Conservation (phyloP, 2,797 vertebrate genomes). For the Danio albolineatus region DNA sequence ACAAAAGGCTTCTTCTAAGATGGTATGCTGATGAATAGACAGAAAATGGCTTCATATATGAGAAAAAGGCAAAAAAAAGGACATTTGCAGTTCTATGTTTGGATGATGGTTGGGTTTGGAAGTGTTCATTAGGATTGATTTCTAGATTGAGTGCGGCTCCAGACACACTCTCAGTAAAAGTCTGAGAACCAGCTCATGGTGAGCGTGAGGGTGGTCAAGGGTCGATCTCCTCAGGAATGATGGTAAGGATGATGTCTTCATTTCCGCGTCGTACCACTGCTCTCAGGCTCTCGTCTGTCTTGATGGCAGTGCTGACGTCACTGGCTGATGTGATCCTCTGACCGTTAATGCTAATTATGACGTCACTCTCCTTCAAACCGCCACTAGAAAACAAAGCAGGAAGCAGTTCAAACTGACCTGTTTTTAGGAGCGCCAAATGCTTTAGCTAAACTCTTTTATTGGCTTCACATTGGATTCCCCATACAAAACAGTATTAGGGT, state of each 20-base stretch:
- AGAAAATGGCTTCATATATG: neutral
- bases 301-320: constrained; percentile 92
- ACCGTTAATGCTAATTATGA: constrained; percentile 97
- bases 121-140: constrained; percentile 59
- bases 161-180: constrained; percentile 59
- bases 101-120: constrained; percentile 10
- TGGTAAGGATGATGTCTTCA: constrained; percentile 89
- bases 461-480: neutral
- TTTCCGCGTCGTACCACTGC: constrained; percentile 92
- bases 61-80: neutral
- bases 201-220: constrained; percentile 79
- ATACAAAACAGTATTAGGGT: neutral
- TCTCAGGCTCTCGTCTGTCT: constrained; percentile 82
- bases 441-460: neutral
- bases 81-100: neutral
- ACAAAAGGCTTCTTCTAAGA: constrained; percentile 28
- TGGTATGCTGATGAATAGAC: constrained; percentile 29
- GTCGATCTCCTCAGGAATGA: constrained; percentile 90
- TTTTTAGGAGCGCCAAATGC: neutral
- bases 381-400: constrained; percentile 75
- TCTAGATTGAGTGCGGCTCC: constrained; percentile 61
- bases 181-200: constrained; percentile 79
- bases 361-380: constrained; percentile 90
- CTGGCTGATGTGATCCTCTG: constrained; percentile 86
- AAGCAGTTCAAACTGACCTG: neutral